These are phyloP conservation scores for Daubentonia madagascariensis DNA, from an alignment of 2,113 vertebrate species.

Conservation along the genomic window DNA sequence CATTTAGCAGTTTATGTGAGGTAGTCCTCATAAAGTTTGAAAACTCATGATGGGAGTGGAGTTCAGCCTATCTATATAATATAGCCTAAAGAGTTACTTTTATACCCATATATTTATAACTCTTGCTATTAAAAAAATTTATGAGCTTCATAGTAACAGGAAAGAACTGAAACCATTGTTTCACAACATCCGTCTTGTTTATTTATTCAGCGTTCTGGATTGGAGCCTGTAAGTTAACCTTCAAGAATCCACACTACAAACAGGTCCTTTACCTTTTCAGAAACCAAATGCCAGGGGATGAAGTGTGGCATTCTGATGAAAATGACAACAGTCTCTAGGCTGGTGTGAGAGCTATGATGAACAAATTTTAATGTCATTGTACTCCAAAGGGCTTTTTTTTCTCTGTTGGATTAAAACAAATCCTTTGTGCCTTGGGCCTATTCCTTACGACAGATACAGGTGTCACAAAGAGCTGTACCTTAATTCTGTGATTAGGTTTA, in stretches of 20 bases:
- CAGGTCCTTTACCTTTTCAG: not conserved
- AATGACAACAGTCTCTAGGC: not conserved
- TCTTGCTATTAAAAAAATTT: not conserved
- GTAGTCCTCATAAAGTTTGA: not conserved
- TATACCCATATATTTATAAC: not conserved
- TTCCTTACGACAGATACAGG: not conserved
- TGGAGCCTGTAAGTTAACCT: not conserved
- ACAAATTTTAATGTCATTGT: not conserved
- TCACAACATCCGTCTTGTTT: not conserved
- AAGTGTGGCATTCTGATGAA: not conserved
- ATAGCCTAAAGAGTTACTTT: not conserved
- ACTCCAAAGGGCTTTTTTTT: not conserved
- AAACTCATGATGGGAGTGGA: not conserved
- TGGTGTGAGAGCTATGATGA: not conserved
- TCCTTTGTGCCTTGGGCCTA: not conserved
- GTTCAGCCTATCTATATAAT: not conserved
- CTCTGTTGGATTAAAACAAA: not conserved
- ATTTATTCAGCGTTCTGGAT: not conserved
- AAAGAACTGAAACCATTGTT: not conserved
- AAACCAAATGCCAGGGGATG: not conserved
- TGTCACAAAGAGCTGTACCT: not conserved
- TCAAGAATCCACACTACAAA: not conserved
- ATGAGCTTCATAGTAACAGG: not conserved
- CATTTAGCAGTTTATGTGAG: not conserved
- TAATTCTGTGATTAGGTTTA: not conserved